A percentile compares a stretch with the other conserved stretches of the same genome.
Conservation (phyloP, 2,888 invertebrate species). For the Syrista parreyssii region DNA sequence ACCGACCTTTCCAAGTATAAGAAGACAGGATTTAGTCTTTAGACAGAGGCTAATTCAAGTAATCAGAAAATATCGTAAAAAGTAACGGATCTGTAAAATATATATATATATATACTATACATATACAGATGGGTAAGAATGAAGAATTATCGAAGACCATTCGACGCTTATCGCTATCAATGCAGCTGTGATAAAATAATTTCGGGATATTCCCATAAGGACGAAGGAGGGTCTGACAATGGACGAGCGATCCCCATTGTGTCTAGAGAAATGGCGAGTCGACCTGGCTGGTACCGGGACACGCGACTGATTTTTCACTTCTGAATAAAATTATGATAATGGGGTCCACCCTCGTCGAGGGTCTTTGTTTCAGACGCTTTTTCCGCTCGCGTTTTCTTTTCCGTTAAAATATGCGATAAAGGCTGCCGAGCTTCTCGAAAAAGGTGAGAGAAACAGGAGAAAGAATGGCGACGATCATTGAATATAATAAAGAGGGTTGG, state of each 20-base stretch:
- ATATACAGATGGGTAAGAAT: not conserved
- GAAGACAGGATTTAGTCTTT: not conserved
- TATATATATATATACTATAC: not conserved
- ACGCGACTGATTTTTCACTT: conserved; percentile 58
- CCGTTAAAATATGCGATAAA: conserved; percentile 32
- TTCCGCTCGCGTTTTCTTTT: conserved; percentile 23
- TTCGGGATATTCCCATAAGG: conserved; percentile 32
- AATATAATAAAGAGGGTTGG: conserved; percentile 2
- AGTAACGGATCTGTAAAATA: not conserved
- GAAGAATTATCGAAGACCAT: conserved; percentile 7
- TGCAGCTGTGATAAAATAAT: conserved; percentile 43
- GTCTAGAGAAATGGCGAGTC: conserved; percentile 40
- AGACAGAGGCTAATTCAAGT: not conserved
- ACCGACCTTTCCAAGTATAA: not conserved
- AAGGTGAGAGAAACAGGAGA: conserved; percentile 4
- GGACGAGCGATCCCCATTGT: conserved; percentile 48
- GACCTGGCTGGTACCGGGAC: conserved; percentile 20
- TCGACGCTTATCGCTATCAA: conserved; percentile 32
- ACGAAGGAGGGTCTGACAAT: conserved; percentile 39
- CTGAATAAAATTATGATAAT: conserved; percentile 63
- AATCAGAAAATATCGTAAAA: no score
- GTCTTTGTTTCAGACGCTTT: conserved; percentile 50
- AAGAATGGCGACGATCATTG: conserved; percentile 3
- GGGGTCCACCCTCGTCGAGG: conserved; percentile 28
- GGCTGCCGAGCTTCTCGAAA: conserved; percentile 12